phyloP scores from a whole-genome alignment of 2,888 invertebrate genomes.

The Eledona agricola region DNA sequence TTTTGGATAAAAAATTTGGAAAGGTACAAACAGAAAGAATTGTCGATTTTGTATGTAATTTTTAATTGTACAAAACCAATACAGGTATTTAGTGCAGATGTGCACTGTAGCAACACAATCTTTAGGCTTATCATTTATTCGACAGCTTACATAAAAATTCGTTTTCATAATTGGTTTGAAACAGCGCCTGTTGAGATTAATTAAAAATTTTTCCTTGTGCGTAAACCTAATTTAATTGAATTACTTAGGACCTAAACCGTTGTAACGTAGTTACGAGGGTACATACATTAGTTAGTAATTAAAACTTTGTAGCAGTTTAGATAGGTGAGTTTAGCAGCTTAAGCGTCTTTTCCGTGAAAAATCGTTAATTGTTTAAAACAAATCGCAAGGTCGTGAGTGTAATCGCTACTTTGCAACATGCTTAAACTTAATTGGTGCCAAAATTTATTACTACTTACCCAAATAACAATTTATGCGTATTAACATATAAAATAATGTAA shows the following conservation, averaged over 20 bases:
- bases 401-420: slow-evolving; percentile 8
- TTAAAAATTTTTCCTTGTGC: too few relatives aligned
- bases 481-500: slow-evolving; percentile 45
- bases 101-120: too few relatives aligned
- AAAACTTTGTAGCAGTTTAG: slow-evolving; percentile 17
- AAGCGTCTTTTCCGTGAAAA: slow-evolving; percentile 3
- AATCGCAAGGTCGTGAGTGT: slow-evolving; percentile 16
- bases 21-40: too few relatives aligned
- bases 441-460: slow-evolving; percentile 33
- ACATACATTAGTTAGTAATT: slow-evolving; percentile 28
- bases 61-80: too few relatives aligned
- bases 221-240: slow-evolving; percentile 27
- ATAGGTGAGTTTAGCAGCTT: slow-evolving; percentile 3
- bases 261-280: slow-evolving; percentile 19
- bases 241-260: slow-evolving; percentile 18
- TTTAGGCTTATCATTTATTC: too few relatives aligned
- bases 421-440: slow-evolving; percentile 28
- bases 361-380: slow-evolving; percentile 18
- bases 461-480: slow-evolving; percentile 34
- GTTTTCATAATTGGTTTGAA: too few relatives aligned
- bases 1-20: too few relatives aligned
- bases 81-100: too few relatives aligned
- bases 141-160: too few relatives aligned
- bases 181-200: too few relatives aligned
- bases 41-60: too few relatives aligned